phyloP scores from a whole-genome alignment of 1,140 invertebrate genomes.

The Zaprionus kolodkinae region DNA sequence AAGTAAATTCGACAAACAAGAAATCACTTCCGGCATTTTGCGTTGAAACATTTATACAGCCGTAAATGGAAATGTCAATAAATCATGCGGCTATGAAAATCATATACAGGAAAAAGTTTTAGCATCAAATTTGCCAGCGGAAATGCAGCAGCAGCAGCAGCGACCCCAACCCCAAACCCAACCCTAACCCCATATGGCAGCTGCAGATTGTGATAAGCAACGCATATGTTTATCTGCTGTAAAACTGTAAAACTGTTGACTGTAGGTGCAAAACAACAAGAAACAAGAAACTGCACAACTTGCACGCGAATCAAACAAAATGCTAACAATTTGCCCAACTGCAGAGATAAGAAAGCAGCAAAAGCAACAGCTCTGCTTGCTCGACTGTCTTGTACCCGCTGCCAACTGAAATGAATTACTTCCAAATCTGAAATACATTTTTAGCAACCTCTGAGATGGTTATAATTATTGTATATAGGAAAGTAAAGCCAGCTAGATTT shows the following conservation, averaged over 20 bases:
- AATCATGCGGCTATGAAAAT: slow-evolving; percentile 69
- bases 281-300: not conserved
- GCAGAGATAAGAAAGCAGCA: not conserved
- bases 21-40: slow-evolving; percentile 78
- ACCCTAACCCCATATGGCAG: not conserved
- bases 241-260: slow-evolving; percentile 11
- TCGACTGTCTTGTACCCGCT: not conserved
- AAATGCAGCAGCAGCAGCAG: slow-evolving; percentile 28
- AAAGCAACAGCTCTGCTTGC: no score
- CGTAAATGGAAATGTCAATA: slow-evolving; percentile 83
- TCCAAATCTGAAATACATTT: no score
- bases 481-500: no score
- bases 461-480: no score
- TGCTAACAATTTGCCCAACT: slow-evolving; percentile 24
- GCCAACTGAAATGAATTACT: no score
- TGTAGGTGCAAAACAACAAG: not conserved
- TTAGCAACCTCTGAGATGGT: no score
- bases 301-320: slow-evolving; percentile 35
- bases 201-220: slow-evolving; percentile 33
- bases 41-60: slow-evolving; percentile 79
- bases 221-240: slow-evolving; percentile 24
- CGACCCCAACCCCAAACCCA: not conserved
- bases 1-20: slow-evolving; percentile 57
- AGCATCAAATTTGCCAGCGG: slow-evolving; percentile 56
- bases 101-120: slow-evolving; percentile 68